Conservation (phyloP, 2,113 vertebrate genomes). For the Spea bombifrons region DNA sequence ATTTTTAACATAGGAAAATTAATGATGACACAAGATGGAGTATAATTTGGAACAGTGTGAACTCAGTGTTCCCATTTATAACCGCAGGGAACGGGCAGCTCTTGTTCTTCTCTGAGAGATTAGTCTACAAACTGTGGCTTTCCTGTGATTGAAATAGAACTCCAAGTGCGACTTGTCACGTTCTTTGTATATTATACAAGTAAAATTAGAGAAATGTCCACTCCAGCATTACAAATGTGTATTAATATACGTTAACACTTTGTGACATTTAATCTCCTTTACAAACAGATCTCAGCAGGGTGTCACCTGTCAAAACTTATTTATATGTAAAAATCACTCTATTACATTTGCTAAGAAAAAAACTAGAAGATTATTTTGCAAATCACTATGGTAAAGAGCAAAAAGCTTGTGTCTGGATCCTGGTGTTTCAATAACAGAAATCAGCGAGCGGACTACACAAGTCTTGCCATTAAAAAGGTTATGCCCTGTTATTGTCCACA, state of each 20-base stretch:
- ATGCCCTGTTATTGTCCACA: too few species aligned
- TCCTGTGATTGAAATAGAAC: not conserved
- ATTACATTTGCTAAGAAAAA: too few species aligned
- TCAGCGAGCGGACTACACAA: too few species aligned
- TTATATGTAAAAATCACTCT: too few species aligned
- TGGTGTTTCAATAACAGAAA: too few species aligned
- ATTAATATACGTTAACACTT: not conserved
- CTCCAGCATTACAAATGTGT: not conserved
- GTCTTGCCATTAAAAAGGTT: too few species aligned
- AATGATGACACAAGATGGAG: slow-evolving; percentile 1
- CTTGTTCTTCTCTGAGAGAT: slow-evolving; percentile 9
- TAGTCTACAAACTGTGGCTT: slow-evolving; percentile 9
- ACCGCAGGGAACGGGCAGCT: slow-evolving; percentile 2
- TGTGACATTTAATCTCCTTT: too few species aligned
- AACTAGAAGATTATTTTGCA: too few species aligned
- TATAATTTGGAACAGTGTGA: not conserved
- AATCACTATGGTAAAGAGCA: too few species aligned
- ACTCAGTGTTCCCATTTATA: slow-evolving; percentile 28
- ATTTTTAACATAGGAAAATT: not conserved
- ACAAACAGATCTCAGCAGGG: too few species aligned
- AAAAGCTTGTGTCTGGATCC: too few species aligned
- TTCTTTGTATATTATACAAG: not conserved
- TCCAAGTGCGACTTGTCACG: not conserved
- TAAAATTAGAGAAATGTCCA: not conserved
- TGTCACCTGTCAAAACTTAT: too few species aligned